These are phyloP conservation scores for Chloroclystis v-ata DNA, from an alignment of 2,888 invertebrate genomes.

Conservation along the genomic window DNA sequence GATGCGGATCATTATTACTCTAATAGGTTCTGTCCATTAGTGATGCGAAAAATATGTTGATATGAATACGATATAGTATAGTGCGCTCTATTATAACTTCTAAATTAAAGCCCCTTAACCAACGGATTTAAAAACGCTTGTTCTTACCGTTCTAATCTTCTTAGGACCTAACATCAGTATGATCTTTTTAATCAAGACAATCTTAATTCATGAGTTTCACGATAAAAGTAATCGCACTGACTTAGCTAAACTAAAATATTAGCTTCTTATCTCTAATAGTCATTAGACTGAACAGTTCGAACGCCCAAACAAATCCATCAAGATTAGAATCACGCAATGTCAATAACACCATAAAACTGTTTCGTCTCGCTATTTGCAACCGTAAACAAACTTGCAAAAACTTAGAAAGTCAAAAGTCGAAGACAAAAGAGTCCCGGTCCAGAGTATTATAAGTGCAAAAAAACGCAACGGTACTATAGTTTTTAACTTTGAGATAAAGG, in stretches of 20 bases:
- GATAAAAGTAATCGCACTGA: neutral
- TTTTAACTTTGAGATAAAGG: conserved; percentile 64
- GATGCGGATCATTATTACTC: conserved; percentile 13
- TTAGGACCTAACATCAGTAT: too few relatives aligned
- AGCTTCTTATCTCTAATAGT: conserved; percentile 3
- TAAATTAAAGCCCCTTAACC: too few relatives aligned
- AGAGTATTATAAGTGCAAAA: conserved; percentile 41
- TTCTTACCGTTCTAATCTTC: too few relatives aligned
- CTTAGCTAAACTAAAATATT: conserved; percentile 5
- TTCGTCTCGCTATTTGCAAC: conserved; percentile 31
- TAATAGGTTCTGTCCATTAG: neutral
- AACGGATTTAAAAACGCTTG: too few relatives aligned
- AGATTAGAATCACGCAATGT: conserved; percentile 28
- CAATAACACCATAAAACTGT: conserved; percentile 30
- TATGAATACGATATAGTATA: too few relatives aligned
- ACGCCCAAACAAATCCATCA: conserved; percentile 23
- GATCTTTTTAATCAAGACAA: too few relatives aligned
- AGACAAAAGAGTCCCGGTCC: conserved; percentile 19
- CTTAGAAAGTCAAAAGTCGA: conserved; percentile 47
- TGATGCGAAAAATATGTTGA: too few relatives aligned
- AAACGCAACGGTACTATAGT: conserved; percentile 42
- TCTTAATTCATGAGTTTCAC: neutral
- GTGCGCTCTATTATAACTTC: too few relatives aligned
- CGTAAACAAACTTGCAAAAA: conserved; percentile 46
- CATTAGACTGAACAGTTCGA: conserved; percentile 11